Evolutionary conservation across 2,888 invertebrate genomes (phyloP), one percentile per base, ranked within the genome.

Genomic region (Digitonthophagus gazella): DNA sequence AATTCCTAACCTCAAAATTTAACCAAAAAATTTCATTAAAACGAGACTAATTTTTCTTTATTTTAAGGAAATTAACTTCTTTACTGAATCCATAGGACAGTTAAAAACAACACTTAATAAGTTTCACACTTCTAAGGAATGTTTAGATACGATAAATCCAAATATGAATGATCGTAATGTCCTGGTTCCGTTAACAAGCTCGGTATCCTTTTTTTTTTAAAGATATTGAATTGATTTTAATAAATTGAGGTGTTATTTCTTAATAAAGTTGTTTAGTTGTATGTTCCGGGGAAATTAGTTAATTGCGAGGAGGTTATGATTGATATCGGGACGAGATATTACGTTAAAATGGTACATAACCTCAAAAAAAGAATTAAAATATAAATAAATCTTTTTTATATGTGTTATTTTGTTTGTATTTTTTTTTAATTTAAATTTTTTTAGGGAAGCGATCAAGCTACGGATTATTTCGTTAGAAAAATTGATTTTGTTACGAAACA

Each of bases 251-350:
- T 44, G 5, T 14, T 55, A 54, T 74, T 75, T 69, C 73, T 78
- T 74, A 76, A 74, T n/a, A n/a, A 66, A 68, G 58, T 22, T 68
- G 58, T 75, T 67, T 73, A 90, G 86, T 96, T 98, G 93, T 99
- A 98, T 85, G 97, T 98, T 57, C 94, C 96, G 56, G 98, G 98
- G 1, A 89, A 89, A 76, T 86, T 98, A 69, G 87, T 89, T 71
- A 93, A 97, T 79, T 89, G 93, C 28, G 89, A 94, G 67, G 92
- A 92, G 81, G 96, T 97, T 66, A 86, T 98, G 22, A 93, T 98
- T 74, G 98, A 98, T 82, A 91, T 98, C 79, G 98, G 98, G 65
- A 98, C 98, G 66, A 97, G 98, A 72, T 98, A 98, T 83, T 98
- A 93, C 85, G 93, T 93, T 15, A 93, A 97, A 83, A 96, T 96